Evolutionary conservation across 2,113 vertebrate species (phyloP).

Genomic region (Phodopus roborovskii): DNA sequence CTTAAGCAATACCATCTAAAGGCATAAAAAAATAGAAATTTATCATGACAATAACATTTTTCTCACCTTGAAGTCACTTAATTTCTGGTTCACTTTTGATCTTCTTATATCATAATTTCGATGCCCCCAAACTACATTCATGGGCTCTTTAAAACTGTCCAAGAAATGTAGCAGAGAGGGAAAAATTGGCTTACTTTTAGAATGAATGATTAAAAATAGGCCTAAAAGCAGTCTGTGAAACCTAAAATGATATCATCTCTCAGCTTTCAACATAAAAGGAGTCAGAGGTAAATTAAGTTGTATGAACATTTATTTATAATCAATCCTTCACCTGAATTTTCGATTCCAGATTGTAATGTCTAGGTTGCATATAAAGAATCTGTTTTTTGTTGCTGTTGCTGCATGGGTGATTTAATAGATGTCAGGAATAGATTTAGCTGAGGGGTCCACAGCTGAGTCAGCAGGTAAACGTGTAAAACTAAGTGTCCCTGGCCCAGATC

Average conservation of each 20-base stretch:
- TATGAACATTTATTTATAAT: background rate
- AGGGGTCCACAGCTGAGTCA: background rate
- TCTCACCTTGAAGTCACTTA: constrained; percentile 80
- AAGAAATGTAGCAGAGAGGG: constrained; percentile 82
- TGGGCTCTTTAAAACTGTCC: constrained; percentile 83
- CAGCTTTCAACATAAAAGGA: constrained; percentile 45
- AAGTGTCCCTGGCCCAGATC: background rate
- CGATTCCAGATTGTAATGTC: background rate
- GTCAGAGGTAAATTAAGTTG: background rate
- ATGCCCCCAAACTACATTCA: constrained; percentile 83
- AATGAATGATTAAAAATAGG: constrained; percentile 70
- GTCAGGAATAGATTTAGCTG: background rate
- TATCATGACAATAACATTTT: constrained; percentile 75
- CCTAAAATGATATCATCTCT: constrained; percentile 36
- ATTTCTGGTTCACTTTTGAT: constrained; percentile 81
- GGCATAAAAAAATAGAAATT: constrained; percentile 57
- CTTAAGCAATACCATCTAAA: constrained; percentile 62
- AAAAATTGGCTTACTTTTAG: constrained; percentile 78
- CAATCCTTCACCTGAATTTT: background rate
- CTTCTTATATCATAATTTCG: constrained; percentile 81
- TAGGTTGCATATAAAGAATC: background rate
- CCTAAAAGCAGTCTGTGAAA: constrained; percentile 73
- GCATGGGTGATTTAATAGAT: background rate
- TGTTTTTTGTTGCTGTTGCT: background rate
- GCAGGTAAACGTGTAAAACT: no score